These are phyloP conservation scores for Ethmia dodecea DNA, from an alignment of 2,888 invertebrate species.

Conservation along the genomic window DNA sequence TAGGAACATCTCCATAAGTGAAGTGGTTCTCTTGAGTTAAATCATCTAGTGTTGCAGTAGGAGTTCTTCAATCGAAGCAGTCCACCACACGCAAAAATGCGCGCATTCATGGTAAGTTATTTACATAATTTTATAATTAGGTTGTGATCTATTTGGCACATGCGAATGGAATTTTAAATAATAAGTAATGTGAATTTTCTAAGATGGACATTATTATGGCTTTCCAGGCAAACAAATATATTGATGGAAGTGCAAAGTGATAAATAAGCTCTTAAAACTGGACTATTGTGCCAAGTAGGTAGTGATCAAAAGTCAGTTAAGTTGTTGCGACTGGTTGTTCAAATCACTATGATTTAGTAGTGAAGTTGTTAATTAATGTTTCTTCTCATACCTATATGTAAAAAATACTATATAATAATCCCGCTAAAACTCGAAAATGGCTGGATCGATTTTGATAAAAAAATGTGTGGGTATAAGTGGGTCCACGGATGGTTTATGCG, in stretches of 20 bases:
- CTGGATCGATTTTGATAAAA: too few relatives aligned
- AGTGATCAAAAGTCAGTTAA: slow-evolving; percentile 30
- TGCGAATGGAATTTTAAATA: slow-evolving; percentile 33
- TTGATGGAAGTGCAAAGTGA: slow-evolving; percentile 43
- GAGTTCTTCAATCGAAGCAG: slow-evolving; percentile 30
- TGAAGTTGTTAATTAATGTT: too few relatives aligned
- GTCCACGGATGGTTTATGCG: too few relatives aligned
- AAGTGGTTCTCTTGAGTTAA: slow-evolving; percentile 40
- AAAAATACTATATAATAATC: too few relatives aligned
- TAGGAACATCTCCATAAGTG: slow-evolving; percentile 62
- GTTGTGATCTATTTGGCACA: slow-evolving; percentile 43
- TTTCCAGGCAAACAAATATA: slow-evolving; percentile 42
- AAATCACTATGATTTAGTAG: too few relatives aligned
- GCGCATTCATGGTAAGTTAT: slow-evolving; percentile 70
- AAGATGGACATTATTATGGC: slow-evolving; percentile 20
- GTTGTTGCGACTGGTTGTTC: slow-evolving; percentile 12
- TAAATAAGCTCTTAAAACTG: slow-evolving; percentile 9
- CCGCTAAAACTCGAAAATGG: too few relatives aligned
- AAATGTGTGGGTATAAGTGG: too few relatives aligned
- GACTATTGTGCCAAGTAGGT: slow-evolving; percentile 39
- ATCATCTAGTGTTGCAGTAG: slow-evolving; percentile 32
- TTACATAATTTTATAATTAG: slow-evolving; percentile 24
- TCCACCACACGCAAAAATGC: slow-evolving; percentile 58
- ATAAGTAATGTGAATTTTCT: slow-evolving; percentile 16
- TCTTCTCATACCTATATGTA: too few relatives aligned